Conservation (phyloP, 2,113 vertebrate species). For the Megaceryle maxima region DNA sequence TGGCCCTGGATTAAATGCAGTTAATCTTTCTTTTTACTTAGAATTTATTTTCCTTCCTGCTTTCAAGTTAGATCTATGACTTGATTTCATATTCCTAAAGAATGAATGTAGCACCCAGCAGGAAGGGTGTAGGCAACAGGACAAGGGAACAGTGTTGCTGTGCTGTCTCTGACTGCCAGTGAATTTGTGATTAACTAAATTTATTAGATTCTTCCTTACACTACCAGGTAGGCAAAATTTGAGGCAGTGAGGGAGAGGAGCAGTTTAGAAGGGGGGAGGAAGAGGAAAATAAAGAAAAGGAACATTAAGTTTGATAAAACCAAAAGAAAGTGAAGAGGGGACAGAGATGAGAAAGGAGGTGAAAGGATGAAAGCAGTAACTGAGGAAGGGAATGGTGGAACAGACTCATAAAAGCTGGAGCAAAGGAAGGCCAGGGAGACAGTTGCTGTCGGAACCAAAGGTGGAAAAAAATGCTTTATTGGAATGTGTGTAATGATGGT, state of each 20-base stretch:
- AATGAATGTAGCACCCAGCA: background rate
- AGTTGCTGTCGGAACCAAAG: background rate
- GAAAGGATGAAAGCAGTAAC: background rate
- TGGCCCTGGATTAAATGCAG: background rate
- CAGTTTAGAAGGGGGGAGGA: background rate
- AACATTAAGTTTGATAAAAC: background rate
- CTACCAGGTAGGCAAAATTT: background rate
- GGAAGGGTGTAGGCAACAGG: conserved; percentile 21
- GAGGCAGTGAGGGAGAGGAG: background rate
- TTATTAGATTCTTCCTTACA: background rate
- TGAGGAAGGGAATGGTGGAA: background rate
- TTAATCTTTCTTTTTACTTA: conserved; percentile 24
- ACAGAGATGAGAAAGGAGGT: background rate
- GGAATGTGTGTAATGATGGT: background rate
- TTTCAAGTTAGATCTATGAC: background rate
- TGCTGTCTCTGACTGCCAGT: background rate
- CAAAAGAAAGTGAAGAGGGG: background rate
- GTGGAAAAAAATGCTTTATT: background rate
- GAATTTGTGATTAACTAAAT: background rate
- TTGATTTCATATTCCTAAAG: conserved; percentile 7
- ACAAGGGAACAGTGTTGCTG: background rate
- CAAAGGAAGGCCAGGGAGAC: background rate
- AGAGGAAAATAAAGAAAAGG: background rate
- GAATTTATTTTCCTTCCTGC: conserved; percentile 33
- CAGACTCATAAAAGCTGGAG: background rate